A percentile compares a stretch with the other conserved stretches of the same genome.
Evolutionary conservation across 2,888 invertebrate genomes (phyloP).

Genomic region (Drosophila monieri): DNA sequence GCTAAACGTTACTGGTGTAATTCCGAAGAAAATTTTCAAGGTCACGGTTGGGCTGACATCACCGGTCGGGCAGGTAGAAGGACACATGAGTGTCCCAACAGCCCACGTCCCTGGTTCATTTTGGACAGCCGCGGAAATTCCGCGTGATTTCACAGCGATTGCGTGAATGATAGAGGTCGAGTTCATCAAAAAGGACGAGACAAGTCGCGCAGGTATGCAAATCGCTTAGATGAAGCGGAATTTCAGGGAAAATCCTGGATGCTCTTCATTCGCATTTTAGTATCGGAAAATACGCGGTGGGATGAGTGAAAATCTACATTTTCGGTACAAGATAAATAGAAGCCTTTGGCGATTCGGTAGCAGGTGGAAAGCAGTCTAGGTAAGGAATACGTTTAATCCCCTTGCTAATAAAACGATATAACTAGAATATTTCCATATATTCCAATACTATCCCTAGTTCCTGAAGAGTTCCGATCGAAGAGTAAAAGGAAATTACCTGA

Average conservation of each 20-base stretch:
- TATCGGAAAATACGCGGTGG: conserved; percentile 60
- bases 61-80: conserved; percentile 60
- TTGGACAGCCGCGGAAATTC: conserved; percentile 69
- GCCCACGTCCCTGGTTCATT: conserved; percentile 50
- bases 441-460: background rate
- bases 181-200: conserved; percentile 11
- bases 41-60: conserved; percentile 67
- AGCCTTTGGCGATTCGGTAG: conserved; percentile 27
- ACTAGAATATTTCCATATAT: background rate
- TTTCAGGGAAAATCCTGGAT: conserved; percentile 69
- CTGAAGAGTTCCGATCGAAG: no score
- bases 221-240: conserved; percentile 58
- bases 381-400: background rate
- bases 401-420: background rate
- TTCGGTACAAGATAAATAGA: conserved; percentile 2
- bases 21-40: conserved; percentile 73
- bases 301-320: conserved; percentile 20
- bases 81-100: conserved; percentile 41
- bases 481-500: background rate
- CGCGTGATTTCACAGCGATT: conserved; percentile 70
- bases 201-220: conserved; percentile 64
- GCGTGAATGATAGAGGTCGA: conserved; percentile 66
- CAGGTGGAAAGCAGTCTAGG: conserved; percentile 51
- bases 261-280: conserved; percentile 69
- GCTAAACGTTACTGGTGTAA: conserved; percentile 69